These are phyloP conservation scores for Neomorphus geoffroyi DNA, from an alignment of 2,797 vertebrate genomes.

Conservation along the genomic window DNA sequence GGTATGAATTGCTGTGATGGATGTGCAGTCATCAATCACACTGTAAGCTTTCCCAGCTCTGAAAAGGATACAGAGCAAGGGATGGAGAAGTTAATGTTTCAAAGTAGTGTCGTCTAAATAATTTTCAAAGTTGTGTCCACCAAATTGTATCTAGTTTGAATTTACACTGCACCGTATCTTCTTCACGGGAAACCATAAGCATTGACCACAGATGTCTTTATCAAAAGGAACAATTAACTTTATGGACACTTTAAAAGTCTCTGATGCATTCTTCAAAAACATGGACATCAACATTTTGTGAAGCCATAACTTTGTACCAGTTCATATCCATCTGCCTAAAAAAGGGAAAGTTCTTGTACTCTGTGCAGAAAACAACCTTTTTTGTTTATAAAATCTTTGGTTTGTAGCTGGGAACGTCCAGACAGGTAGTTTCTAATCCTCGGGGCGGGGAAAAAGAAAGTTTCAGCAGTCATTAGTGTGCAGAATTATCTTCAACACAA, in stretches of 20 bases:
- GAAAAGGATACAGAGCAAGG: background rate
- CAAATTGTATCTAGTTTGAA: background rate
- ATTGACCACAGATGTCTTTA: background rate
- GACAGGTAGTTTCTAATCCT: constrained; percentile 46
- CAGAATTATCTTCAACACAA: constrained; percentile 71
- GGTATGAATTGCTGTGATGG: background rate
- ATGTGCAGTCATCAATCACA: constrained; percentile 25
- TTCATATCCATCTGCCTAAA: background rate
- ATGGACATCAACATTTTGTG: background rate
- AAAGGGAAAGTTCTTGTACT: background rate
- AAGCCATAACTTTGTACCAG: background rate
- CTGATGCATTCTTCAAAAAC: background rate
- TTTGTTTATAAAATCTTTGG: constrained; percentile 34
- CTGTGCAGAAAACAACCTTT: background rate
- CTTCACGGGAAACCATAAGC: background rate
- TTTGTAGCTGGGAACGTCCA: constrained; percentile 11
- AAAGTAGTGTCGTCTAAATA: background rate
- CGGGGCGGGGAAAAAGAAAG: background rate
- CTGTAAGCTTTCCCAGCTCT: background rate
- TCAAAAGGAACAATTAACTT: background rate
- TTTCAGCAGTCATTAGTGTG: constrained; percentile 55
- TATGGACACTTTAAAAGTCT: background rate
- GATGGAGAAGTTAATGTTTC: background rate
- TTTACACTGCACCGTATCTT: background rate
- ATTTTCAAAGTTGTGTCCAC: background rate